Evolutionary conservation across 2,113 vertebrate species (phyloP).

Genomic region (Nothoprocta perdicaria): DNA sequence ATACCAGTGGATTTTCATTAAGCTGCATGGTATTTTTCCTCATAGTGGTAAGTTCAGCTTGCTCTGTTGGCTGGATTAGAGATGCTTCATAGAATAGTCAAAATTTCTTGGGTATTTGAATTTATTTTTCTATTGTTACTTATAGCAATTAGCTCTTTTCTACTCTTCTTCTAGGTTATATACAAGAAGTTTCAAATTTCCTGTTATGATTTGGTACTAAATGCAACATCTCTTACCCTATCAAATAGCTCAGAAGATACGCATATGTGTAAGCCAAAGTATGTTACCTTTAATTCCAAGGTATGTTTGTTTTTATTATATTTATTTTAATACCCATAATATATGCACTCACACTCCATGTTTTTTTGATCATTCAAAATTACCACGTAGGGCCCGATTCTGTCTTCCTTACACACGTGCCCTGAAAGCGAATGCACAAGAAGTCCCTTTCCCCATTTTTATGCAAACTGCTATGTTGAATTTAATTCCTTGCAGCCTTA

Average conservation of each 20-base stretch:
- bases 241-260: constrained; percentile 67
- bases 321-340: constrained; percentile 43
- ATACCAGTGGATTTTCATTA: constrained; percentile 86
- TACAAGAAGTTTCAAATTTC: constrained; percentile 82
- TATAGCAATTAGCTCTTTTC: neutral
- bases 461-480: neutral
- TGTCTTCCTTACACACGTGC: neutral
- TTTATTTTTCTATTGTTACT: neutral
- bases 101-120: neutral
- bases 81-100: neutral
- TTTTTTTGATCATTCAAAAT: neutral
- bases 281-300: constrained; percentile 84
- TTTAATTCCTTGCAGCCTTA: neutral
- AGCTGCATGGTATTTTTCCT: constrained; percentile 93
- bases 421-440: neutral
- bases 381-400: neutral
- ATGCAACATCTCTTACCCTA: constrained; percentile 61
- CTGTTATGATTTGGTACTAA: constrained; percentile 50
- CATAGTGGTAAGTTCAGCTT: constrained; percentile 87
- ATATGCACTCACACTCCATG: neutral
- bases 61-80: neutral
- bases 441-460: neutral
- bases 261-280: constrained; percentile 77
- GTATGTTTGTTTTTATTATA: constrained; percentile 72
- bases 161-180: constrained; percentile 77